Percentiles rank a stretch among this genome's conserved stretches.
Evolutionary conservation across 1,140 invertebrate genomes (phyloP).

Genomic region (Nephotettix cincticeps): DNA sequence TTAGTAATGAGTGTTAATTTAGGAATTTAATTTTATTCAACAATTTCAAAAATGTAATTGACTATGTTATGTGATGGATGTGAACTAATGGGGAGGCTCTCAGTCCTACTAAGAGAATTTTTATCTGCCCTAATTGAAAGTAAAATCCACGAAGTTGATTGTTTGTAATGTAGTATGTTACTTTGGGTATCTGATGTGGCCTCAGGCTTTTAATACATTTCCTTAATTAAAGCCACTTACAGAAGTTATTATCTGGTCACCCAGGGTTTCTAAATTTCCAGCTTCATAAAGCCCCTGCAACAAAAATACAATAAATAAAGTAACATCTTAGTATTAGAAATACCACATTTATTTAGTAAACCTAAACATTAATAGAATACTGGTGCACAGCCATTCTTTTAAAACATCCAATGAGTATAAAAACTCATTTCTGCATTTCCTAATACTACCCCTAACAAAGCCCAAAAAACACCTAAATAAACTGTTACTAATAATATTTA

Average conservation of each 20-base stretch:
- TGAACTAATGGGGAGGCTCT: not conserved
- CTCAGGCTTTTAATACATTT: constrained; percentile 17
- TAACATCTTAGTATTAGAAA: no score
- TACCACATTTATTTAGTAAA: no score
- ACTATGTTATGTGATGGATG: not conserved
- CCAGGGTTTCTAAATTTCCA: constrained; percentile 63
- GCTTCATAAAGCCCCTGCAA: constrained; percentile 64
- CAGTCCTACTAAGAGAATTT: not conserved
- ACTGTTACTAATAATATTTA: no score
- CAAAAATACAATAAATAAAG: constrained; percentile 21
- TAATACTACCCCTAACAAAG: no score
- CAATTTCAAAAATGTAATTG: no score
- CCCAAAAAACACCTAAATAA: no score
- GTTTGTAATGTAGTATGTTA: not conserved
- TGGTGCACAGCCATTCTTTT: no score
- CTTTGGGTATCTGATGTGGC: not conserved
- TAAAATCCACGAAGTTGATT: not conserved
- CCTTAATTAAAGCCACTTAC: constrained; percentile 49
- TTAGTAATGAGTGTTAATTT: no score
- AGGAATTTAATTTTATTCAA: no score
- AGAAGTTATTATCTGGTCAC: constrained; percentile 68
- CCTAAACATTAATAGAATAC: no score
- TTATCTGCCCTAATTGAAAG: not conserved
- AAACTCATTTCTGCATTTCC: no score
- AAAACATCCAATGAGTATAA: no score